Evolutionary conservation across 2,888 invertebrate species (phyloP).

Genomic region (Caenorhabditis imperialis): DNA sequence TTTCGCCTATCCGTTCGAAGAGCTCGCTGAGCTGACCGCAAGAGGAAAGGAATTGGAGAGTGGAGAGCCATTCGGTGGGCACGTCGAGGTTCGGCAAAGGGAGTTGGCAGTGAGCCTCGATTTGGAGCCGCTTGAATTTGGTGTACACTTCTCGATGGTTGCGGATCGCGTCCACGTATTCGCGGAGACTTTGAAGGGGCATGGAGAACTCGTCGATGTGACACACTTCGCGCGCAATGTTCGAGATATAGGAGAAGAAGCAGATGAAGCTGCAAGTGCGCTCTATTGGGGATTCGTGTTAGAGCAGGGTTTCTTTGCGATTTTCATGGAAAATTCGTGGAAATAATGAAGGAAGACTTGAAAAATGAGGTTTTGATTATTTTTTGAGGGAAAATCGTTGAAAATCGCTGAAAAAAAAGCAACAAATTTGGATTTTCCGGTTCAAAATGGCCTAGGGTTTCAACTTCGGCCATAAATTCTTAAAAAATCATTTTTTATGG

Average conservation of each 20-base stretch:
- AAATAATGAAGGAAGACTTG: too few relatives aligned
- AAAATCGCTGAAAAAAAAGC: too few relatives aligned
- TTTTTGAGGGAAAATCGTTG: too few relatives aligned
- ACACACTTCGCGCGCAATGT: constrained; percentile 19
- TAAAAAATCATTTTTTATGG: too few relatives aligned
- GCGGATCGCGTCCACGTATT: constrained; percentile 15
- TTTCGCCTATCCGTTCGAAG: constrained; percentile 7
- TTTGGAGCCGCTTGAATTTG: constrained; percentile 21
- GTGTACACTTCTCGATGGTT: constrained; percentile 16
- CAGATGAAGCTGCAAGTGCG: constrained; percentile 23
- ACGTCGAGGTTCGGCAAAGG: constrained; percentile 15
- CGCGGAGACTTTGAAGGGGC: constrained; percentile 1
- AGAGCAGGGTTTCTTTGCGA: too few relatives aligned
- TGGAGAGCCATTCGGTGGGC: constrained; percentile 24
- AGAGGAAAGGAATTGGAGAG: constrained; percentile 18
- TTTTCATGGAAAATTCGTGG: too few relatives aligned
- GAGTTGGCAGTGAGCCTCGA: neutral
- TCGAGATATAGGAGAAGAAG: constrained; percentile 27
- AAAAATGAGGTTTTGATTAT: too few relatives aligned
- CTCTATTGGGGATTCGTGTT: too few relatives aligned
- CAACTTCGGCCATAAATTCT: too few relatives aligned
- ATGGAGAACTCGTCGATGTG: constrained; percentile 1
- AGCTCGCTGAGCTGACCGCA: constrained; percentile 3
- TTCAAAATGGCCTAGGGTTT: too few relatives aligned
- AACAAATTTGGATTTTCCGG: too few relatives aligned